Evolutionary conservation across 2,888 invertebrate genomes (phyloP).

Genomic region (Pilophorus perplexus): DNA sequence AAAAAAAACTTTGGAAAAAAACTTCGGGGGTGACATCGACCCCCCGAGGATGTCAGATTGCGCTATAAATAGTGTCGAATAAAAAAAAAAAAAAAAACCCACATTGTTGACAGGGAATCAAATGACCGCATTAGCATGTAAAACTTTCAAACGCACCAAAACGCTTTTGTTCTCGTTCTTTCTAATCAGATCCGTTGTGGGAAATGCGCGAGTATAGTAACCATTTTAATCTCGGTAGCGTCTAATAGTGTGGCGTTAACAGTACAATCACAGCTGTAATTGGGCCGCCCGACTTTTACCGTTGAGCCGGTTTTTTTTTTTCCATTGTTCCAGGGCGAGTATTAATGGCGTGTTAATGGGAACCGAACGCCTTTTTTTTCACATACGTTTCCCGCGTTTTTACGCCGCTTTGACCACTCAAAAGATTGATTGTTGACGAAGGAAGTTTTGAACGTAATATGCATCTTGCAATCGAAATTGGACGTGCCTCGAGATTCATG

Average conservation of each 20-base stretch:
- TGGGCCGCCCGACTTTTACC: constrained; percentile 12
- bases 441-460: too few relatives aligned
- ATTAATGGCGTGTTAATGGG: constrained; percentile 32
- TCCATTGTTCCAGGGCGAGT: constrained; percentile 9
- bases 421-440: too few relatives aligned
- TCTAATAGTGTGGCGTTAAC: too few relatives aligned
- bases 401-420: too few relatives aligned
- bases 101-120: constrained; percentile 10
- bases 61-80: constrained; percentile 1
- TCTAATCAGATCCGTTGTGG: constrained; percentile 25
- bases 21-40: background rate
- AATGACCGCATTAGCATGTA: constrained; percentile 14
- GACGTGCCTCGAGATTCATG: too few relatives aligned
- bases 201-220: background rate
- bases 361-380: background rate
- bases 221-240: too few relatives aligned
- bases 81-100: background rate
- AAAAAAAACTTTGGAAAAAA: background rate
- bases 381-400: background rate
- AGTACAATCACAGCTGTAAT: constrained; percentile 24
- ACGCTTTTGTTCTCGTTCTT: background rate
- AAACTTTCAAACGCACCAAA: constrained; percentile 4
- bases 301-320: constrained; percentile 14
- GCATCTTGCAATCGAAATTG: too few relatives aligned
- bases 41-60: background rate